phyloP scores from a whole-genome alignment of 2,113 vertebrate species.

The Erythrocebus patas region DNA sequence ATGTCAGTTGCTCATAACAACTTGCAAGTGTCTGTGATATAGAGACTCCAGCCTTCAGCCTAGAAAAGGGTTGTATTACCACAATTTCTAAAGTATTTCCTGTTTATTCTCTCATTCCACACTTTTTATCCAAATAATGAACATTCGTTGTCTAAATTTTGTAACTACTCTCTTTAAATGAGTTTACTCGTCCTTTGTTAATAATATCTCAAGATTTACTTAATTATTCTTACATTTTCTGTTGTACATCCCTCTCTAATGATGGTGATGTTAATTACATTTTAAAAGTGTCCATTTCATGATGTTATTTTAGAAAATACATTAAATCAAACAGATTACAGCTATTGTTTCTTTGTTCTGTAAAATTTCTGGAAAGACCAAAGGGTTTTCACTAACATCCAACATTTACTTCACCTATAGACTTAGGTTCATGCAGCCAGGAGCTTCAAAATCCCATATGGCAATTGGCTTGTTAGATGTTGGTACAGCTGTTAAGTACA shows the following conservation, averaged over 20 bases:
- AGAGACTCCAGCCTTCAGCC: neutral
- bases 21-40: neutral
- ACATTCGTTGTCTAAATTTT: neutral
- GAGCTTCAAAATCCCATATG: neutral
- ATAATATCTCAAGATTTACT: neutral
- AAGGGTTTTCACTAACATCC: neutral
- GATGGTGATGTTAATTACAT: neutral
- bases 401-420: neutral
- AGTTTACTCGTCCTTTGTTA: neutral
- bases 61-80: neutral
- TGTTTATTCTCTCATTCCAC: neutral
- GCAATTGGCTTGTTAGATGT: neutral
- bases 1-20: neutral
- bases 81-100: neutral
- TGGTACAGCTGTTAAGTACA: neutral
- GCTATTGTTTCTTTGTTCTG: slow-evolving; percentile 24
- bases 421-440: neutral
- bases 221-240: neutral
- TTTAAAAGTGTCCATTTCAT: neutral
- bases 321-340: slow-evolving; percentile 3
- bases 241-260: neutral
- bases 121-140: neutral
- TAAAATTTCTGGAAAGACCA: neutral
- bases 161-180: neutral
- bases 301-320: slow-evolving; percentile 25